Conservation (phyloP, 2,797 vertebrate species). For the Sebastes diploproa region DNA sequence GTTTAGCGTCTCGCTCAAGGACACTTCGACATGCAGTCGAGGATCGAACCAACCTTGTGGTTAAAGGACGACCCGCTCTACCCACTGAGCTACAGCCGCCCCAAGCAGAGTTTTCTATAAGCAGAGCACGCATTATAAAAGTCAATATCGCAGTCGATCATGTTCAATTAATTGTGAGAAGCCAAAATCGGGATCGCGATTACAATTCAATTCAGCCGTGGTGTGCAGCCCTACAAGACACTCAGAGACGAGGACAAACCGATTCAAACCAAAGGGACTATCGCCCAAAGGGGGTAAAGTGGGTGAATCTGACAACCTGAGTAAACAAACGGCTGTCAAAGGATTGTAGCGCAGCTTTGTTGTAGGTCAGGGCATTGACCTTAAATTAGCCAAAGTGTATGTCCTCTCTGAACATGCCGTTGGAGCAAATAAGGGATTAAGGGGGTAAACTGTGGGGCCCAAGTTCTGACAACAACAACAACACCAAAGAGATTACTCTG, state of each 20-base stretch:
- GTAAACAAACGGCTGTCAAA: neutral
- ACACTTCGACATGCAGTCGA: no score
- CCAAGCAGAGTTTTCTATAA: no score
- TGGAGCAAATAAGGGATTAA: constrained; percentile 35
- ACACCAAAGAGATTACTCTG: constrained; percentile 7
- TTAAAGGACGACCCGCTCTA: no score
- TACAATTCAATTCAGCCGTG: no score
- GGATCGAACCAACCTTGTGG: no score
- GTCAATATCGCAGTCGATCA: no score
- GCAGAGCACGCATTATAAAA: no score
- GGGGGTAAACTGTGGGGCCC: constrained; percentile 7
- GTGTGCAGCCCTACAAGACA: no score
- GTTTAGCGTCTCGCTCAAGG: no score
- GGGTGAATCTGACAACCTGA: neutral
- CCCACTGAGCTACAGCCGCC: no score
- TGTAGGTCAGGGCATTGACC: neutral
- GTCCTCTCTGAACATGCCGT: neutral
- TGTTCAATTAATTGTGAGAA: no score
- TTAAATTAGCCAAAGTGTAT: constrained; percentile 1
- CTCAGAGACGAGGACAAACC: neutral
- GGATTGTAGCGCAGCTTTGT: neutral
- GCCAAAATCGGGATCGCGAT: no score
- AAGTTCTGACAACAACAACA: constrained; percentile 15
- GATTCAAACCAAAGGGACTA: neutral
- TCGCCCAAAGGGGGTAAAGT: neutral